Base-by-base conservation (phyloP, 2,797 vertebrate species). In the Tinamus major region DNA sequence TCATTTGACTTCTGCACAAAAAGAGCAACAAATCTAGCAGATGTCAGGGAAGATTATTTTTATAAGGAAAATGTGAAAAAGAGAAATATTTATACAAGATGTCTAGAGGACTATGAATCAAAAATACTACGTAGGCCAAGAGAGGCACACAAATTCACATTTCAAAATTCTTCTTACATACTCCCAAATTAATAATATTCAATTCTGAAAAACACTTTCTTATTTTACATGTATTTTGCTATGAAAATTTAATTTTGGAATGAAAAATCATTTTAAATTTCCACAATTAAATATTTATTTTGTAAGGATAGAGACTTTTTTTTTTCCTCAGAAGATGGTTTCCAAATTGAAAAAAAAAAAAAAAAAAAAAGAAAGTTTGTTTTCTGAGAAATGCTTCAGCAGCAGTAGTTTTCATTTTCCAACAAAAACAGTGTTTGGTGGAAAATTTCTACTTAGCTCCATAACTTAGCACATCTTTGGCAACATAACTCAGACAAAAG, bases 241-340 rank as follows among this genome's bases (percentile, higher is more conserved):
- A 18, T 55, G 14, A 56, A 0, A 53, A 53, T n/a, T 79, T 80
- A 0, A 24, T 78, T 90, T 75, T 69, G 1, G 56, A 88, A 48
- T 11, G 0, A n/a, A 77, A 76, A 80, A 18, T 19, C 27, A 29
- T 4, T 29, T 58, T 6, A 31, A 13, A 49, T 67, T 49, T 81
- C 1, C 5, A 31, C 4, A 49, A 44, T 35, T 20, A 56, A 33
- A 63, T 48, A 59, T 48, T 31, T 26, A 12, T 89, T 74, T 82
- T 27, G 0, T 33, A 14, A 27, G 9, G 29, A 21, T 1, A 0
- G 0, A 81, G 78, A n/a, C 0, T 3, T 10, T 65, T 59, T 76
- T 76, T 24, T 78, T 62, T 9, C 37, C 9, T 21, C 27, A 87
- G 21, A 63, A 35, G 49, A 59, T 70, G 53, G 3, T 74, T 59